Evolutionary conservation across 2,113 vertebrate genomes (phyloP), one percentile per base, ranked within the genome.

Genomic region (Xyliphius kryptos): DNA sequence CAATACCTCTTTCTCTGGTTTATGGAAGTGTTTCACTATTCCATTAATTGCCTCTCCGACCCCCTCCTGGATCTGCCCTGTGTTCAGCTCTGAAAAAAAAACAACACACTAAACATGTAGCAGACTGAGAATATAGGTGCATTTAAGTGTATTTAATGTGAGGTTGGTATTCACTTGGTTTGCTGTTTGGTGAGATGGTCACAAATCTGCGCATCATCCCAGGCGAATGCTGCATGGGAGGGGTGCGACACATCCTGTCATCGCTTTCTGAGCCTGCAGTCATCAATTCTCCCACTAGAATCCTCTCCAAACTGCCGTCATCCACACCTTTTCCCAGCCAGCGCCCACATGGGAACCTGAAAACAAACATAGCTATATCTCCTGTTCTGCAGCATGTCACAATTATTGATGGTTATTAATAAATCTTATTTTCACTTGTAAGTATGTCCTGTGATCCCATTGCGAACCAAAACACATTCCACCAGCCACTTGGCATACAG

Each of bases 21-120:
- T 99, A 82, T 99, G 96, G 80, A 98, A 98, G 73, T 99, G 96
- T 79, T 99, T 99, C 63, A 99, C 96, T 38, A 99, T 97, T 65
- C 96, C 94, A 67, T 99, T 99, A 75, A 99, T 94, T 58, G 96
- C 95, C 84, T 99, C 96, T 73, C 95, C 96, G 8, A 98, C 94
- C 77, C 94, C 91, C 83, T 99, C 96, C 81, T 99, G 96, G 84
- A 99, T 97, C 85, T 99, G 96, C 70, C 94, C 96, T 26, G 96
- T 97, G 82, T 98, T 98, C 81, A 97, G 79, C 83, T 97, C 96
- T 98, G 80, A 62, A 21, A 48, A 85, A 77, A 70, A 77, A 7
- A 68, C 7, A 71, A 71, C 46, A 38, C 50, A 26, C n/a, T n/a
- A 56, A 16, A 40, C 37, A n/a, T n/a, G n/a, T n/a, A n/a, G n/a